Conservation (phyloP, 2,113 vertebrate species). For the Tachycineta bicolor region DNA sequence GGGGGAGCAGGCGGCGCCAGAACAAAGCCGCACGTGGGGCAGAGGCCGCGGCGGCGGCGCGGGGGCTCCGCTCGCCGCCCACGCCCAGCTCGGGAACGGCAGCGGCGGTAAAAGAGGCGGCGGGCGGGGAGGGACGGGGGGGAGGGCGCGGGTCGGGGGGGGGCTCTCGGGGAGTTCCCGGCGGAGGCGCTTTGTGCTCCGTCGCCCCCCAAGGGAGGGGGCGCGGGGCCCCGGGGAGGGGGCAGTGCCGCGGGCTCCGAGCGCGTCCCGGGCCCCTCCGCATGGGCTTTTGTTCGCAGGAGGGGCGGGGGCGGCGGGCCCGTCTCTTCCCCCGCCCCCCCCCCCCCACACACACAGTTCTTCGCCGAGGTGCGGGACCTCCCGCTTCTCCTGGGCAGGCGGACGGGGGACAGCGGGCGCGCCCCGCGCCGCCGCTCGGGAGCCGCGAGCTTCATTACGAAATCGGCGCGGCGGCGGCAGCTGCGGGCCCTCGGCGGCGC, state of each 20-base stretch:
- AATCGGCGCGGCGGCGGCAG: constrained; percentile 45
- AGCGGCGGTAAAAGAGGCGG: too few species aligned
- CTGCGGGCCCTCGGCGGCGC: constrained; percentile 80
- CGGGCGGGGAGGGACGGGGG: too few species aligned
- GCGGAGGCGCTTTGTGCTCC: background rate
- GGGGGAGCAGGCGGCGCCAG: too few species aligned
- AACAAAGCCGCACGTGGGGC: too few species aligned
- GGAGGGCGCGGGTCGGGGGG: too few species aligned
- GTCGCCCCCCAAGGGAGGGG: background rate
- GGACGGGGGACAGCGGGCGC: too few species aligned
- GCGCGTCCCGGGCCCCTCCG: constrained; percentile 34
- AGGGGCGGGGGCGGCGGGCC: constrained; percentile 33
- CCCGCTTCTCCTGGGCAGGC: background rate
- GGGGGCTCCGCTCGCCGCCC: too few species aligned
- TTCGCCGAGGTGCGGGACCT: background rate
- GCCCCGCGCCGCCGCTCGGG: background rate
- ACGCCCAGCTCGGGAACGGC: too few species aligned
- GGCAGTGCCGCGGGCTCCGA: background rate
- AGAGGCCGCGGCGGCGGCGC: too few species aligned
- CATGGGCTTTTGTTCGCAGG: constrained; percentile 67
- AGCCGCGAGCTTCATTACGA: constrained; percentile 32
- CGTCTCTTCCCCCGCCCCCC: background rate
- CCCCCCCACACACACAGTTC: background rate
- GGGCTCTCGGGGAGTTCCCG: background rate
- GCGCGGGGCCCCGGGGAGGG: background rate